Conservation (phyloP, 1,140 invertebrate genomes). For the Heliothis subflexa region DNA sequence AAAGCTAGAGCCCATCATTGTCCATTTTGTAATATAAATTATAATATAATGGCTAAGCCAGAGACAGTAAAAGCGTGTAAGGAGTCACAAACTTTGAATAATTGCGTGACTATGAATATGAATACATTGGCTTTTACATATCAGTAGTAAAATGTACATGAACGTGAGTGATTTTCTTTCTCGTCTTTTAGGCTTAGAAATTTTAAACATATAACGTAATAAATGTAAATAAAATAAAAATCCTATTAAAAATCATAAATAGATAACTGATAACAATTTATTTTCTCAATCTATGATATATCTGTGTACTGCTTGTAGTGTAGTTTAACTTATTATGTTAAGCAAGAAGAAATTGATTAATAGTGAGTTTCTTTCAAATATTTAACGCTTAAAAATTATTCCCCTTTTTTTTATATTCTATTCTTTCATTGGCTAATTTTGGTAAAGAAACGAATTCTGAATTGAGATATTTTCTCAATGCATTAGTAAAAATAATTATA, state of each 20-base stretch:
- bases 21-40: constrained; percentile 46
- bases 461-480: no score
- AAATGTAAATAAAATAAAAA: constrained; percentile 4
- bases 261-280: not conserved
- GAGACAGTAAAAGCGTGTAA: constrained; percentile 15
- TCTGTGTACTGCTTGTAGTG: constrained; percentile 30
- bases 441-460: no score
- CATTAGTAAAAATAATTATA: no score
- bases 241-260: constrained; percentile 4
- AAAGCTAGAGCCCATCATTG: constrained; percentile 40
- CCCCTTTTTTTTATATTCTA: no score
- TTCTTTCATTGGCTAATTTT: no score
- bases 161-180: constrained; percentile 8
- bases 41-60: constrained; percentile 36
- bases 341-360: constrained; percentile 5
- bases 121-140: constrained; percentile 31
- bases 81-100: constrained; percentile 3
- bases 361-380: constrained; percentile 13
- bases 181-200: not conserved
- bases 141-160: constrained; percentile 15
- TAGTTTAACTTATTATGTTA: constrained; percentile 8
- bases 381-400: not conserved
- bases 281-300: not conserved
- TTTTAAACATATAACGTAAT: constrained; percentile 10
- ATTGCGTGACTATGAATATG: constrained; percentile 20